phyloP scores from a whole-genome alignment of 2,113 vertebrate species.

The Tympanuchus pallidicinctus region DNA sequence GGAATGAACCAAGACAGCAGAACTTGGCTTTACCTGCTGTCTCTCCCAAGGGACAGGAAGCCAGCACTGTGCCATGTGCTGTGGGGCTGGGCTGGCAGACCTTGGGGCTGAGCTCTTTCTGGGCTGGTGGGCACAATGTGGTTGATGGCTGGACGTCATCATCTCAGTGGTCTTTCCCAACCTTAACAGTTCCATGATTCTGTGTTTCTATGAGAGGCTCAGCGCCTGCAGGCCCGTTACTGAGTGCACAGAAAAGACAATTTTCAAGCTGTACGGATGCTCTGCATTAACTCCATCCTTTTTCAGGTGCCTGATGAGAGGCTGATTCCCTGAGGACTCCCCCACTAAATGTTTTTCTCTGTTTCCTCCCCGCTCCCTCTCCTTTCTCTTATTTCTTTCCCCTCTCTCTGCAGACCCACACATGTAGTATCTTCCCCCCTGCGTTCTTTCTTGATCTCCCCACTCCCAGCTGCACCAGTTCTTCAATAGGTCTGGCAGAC shows the following conservation, averaged over 20 bases:
- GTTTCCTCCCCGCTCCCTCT: neutral
- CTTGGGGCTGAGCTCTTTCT: no score
- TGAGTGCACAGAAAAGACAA: neutral
- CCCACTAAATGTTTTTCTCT: neutral
- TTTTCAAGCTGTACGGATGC: neutral
- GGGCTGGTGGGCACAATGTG: no score
- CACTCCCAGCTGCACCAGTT: neutral
- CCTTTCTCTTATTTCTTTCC: neutral
- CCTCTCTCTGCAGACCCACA: neutral
- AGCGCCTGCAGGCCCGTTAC: no score
- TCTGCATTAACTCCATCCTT: neutral
- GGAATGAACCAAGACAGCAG: neutral
- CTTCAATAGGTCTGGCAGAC: slow-evolving; percentile 9
- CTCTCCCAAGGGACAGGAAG: neutral
- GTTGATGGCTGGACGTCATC: no score
- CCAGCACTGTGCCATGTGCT: neutral
- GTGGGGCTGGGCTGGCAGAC: neutral
- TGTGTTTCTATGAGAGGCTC: no score
- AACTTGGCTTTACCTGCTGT: neutral
- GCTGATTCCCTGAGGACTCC: neutral
- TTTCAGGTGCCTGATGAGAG: neutral
- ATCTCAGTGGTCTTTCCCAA: no score
- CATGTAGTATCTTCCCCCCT: neutral
- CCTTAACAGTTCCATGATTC: no score
- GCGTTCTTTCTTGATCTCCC: neutral